Evolutionary conservation across 2,797 vertebrate species (phyloP).

Genomic region (Streptopelia turtur): DNA sequence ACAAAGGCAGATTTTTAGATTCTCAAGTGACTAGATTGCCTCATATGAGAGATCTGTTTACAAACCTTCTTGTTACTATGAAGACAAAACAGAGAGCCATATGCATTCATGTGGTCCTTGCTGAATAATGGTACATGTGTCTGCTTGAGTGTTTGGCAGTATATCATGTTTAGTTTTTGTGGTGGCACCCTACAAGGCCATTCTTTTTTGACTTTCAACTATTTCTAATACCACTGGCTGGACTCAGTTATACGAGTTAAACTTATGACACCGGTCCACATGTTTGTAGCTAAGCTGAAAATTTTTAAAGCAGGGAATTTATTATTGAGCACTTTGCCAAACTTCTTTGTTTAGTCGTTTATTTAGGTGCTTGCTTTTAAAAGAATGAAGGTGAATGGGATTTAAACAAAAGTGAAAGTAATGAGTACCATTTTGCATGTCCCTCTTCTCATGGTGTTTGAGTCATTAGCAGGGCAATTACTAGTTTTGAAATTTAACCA

Average conservation of each 20-base stretch:
- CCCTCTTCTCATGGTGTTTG: neutral
- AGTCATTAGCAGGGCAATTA: neutral
- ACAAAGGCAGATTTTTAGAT: constrained; percentile 69
- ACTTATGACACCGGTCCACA: neutral
- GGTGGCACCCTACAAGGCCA: constrained; percentile 61
- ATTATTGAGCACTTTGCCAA: neutral
- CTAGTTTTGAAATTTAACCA: neutral
- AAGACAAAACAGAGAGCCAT: constrained; percentile 77
- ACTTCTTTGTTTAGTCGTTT: neutral
- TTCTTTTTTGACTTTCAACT: constrained; percentile 58
- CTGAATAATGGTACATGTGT: constrained; percentile 73
- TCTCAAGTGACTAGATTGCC: constrained; percentile 71
- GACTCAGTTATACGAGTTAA: neutral
- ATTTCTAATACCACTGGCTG: neutral
- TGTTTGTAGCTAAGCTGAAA: neutral
- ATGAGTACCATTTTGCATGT: neutral
- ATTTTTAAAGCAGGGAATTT: neutral
- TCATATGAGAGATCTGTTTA: constrained; percentile 73
- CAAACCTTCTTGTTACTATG: constrained; percentile 78
- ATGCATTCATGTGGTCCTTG: constrained; percentile 70
- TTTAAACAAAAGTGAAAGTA: neutral
- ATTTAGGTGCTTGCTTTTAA: neutral
- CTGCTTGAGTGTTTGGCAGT: constrained; percentile 71
- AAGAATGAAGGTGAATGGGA: neutral
- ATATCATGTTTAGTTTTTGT: constrained; percentile 60